phyloP scores from a whole-genome alignment of 2,888 invertebrate species.

The Himalopsyche kuldschensis region DNA sequence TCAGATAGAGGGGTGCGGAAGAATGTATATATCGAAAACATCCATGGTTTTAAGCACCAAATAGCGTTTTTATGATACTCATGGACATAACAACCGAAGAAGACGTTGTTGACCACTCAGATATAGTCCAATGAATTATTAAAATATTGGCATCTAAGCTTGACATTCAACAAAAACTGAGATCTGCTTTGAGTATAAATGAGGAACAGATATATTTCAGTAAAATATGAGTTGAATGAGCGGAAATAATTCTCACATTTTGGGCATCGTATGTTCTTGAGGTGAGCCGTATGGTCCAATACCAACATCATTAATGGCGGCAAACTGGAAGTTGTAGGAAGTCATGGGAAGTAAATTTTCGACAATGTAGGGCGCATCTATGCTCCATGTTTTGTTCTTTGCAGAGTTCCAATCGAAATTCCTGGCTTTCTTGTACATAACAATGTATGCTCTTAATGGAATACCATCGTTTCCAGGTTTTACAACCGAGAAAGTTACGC shows the following conservation, averaged over 20 bases:
- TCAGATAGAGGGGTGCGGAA: too few relatives aligned
- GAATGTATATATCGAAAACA: too few relatives aligned
- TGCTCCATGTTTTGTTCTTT: constrained; percentile 76
- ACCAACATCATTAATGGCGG: constrained; percentile 83
- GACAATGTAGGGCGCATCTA: constrained; percentile 77
- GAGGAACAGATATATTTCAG: too few relatives aligned
- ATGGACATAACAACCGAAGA: too few relatives aligned
- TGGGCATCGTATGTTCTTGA: constrained; percentile 71
- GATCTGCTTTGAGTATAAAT: too few relatives aligned
- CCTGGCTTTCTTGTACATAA: constrained; percentile 73
- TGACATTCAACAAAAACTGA: too few relatives aligned
- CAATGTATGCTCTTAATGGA: constrained; percentile 72
- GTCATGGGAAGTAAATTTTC: constrained; percentile 78
- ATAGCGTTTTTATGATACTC: too few relatives aligned
- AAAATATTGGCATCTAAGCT: too few relatives aligned
- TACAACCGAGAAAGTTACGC: constrained; percentile 76
- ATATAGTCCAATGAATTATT: too few relatives aligned
- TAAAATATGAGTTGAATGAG: too few relatives aligned
- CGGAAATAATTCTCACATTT: constrained; percentile 49
- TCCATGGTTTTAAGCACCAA: too few relatives aligned
- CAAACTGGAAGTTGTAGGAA: constrained; percentile 80
- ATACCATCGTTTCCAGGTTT: constrained; percentile 77
- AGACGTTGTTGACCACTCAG: too few relatives aligned
- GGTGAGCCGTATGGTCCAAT: constrained; percentile 72
- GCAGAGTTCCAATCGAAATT: constrained; percentile 71